Evolutionary conservation across 2,113 vertebrate species (phyloP).

Genomic region (Paratilapia polleni): DNA sequence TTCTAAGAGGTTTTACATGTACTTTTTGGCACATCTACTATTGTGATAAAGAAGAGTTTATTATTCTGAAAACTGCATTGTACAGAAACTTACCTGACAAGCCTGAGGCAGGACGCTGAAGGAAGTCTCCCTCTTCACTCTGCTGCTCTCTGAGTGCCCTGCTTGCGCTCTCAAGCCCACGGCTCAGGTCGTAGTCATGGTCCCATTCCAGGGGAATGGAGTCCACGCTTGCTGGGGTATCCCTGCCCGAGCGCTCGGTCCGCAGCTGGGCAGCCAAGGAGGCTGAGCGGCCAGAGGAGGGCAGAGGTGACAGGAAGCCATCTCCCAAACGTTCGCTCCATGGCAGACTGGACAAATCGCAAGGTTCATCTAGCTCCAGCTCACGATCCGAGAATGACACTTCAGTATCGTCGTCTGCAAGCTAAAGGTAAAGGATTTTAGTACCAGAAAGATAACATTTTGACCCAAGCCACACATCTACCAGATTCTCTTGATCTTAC

Average conservation of each 20-base stretch:
- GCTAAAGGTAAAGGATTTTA: conserved; percentile 73
- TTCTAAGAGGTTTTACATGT: not conserved
- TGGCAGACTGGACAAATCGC: conserved; percentile 86
- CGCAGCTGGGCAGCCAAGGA: conserved; percentile 87
- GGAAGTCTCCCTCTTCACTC: conserved; percentile 83
- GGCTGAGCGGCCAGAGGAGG: conserved; percentile 91
- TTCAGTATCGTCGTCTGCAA: conserved; percentile 92
- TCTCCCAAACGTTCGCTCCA: conserved; percentile 90
- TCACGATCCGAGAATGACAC: conserved; percentile 89
- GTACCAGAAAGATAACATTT: not conserved
- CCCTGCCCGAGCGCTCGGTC: conserved; percentile 90
- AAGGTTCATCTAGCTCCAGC: conserved; percentile 90
- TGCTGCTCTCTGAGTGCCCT: conserved; percentile 84
- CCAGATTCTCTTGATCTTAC: conserved; percentile 71
- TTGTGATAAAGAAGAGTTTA: not conserved
- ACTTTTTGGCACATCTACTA: too few species aligned
- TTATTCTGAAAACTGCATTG: not conserved
- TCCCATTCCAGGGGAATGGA: conserved; percentile 99
- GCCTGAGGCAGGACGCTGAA: conserved; percentile 81
- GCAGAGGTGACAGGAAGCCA: conserved; percentile 86
- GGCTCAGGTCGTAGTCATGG: conserved; percentile 97
- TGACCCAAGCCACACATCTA: not conserved
- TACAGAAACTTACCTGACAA: conserved; percentile 82
- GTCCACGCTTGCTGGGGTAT: conserved; percentile 95
- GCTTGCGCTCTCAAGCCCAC: conserved; percentile 88